phyloP scores from a whole-genome alignment of 2,113 vertebrate species.

The Eudorcas thomsonii region DNA sequence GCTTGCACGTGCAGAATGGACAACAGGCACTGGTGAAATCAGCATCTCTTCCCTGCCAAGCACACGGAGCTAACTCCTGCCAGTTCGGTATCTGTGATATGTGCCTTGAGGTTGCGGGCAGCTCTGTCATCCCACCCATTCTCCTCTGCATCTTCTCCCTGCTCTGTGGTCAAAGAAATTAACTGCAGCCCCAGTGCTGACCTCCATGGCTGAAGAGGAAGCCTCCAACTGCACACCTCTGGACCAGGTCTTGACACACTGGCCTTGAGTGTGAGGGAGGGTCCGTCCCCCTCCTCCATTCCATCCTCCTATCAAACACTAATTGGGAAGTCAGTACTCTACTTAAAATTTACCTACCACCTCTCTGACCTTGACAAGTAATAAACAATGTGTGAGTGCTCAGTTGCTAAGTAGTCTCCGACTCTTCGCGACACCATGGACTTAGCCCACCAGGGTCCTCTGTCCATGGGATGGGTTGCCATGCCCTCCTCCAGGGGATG shows the following conservation, averaged over 20 bases:
- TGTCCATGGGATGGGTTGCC: neutral
- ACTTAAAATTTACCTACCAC: neutral
- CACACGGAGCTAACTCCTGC: neutral
- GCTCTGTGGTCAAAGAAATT: neutral
- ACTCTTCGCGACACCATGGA: neutral
- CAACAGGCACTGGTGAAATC: too few relatives aligned
- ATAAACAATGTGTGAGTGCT: neutral
- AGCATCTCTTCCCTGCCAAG: neutral
- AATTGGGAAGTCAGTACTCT: neutral
- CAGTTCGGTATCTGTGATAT: rapidly evolving
- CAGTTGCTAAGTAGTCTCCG: neutral
- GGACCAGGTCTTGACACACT: neutral
- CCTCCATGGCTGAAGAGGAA: neutral
- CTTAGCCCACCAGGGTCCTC: neutral
- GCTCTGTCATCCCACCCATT: neutral
- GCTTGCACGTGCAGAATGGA: neutral
- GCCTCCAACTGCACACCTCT: neutral
- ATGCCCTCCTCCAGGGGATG: neutral
- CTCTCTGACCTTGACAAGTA: neutral
- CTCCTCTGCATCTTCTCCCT: neutral
- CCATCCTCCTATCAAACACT: neutral
- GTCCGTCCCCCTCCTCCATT: neutral
- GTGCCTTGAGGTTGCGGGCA: rapidly evolving
- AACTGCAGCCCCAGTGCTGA: neutral
- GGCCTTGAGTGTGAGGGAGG: neutral